A percentile compares a stretch with the other conserved stretches of the same genome.
Conservation (phyloP, 2,888 invertebrate species). For the Tineola bisselliella region DNA sequence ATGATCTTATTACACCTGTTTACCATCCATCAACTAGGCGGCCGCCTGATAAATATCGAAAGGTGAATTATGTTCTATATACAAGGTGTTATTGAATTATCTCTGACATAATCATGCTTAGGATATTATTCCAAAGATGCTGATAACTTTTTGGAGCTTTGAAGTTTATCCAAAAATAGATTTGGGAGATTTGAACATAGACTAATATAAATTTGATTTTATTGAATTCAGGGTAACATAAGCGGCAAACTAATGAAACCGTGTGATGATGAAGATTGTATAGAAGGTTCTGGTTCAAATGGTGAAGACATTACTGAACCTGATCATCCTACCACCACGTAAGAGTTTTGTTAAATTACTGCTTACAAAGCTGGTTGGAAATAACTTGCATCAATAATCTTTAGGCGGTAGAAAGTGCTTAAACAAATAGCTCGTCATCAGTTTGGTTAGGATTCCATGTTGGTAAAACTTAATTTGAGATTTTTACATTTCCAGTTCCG, state of each 20-base stretch:
- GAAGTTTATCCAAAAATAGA: too few relatives aligned
- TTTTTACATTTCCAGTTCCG: slow-evolving; percentile 37
- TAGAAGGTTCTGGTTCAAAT: slow-evolving; percentile 80
- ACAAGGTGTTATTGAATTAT: too few relatives aligned
- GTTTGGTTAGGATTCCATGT: too few relatives aligned
- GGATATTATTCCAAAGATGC: too few relatives aligned
- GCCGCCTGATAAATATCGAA: slow-evolving; percentile 51
- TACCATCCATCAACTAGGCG: slow-evolving; percentile 84
- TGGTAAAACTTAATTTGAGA: too few relatives aligned
- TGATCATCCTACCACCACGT: slow-evolving; percentile 67
- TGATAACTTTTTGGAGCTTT: too few relatives aligned
- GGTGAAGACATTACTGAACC: slow-evolving; percentile 77
- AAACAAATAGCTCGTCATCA: too few relatives aligned
- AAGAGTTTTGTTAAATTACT: slow-evolving; percentile 20
- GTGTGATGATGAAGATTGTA: slow-evolving; percentile 89
- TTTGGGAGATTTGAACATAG: neutral
- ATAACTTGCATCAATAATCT: too few relatives aligned
- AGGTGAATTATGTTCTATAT: slow-evolving; percentile 28
- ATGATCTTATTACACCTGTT: slow-evolving; percentile 93
- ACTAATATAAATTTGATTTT: neutral
- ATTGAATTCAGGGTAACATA: slow-evolving; percentile 33
- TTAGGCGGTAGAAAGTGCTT: too few relatives aligned
- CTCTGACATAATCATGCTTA: too few relatives aligned
- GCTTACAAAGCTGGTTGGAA: too few relatives aligned
- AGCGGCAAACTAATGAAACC: slow-evolving; percentile 60